Evolutionary conservation across 2,113 vertebrate genomes (phyloP), one percentile per base, ranked within the genome.

Genomic region (Crotalus helleri): DNA sequence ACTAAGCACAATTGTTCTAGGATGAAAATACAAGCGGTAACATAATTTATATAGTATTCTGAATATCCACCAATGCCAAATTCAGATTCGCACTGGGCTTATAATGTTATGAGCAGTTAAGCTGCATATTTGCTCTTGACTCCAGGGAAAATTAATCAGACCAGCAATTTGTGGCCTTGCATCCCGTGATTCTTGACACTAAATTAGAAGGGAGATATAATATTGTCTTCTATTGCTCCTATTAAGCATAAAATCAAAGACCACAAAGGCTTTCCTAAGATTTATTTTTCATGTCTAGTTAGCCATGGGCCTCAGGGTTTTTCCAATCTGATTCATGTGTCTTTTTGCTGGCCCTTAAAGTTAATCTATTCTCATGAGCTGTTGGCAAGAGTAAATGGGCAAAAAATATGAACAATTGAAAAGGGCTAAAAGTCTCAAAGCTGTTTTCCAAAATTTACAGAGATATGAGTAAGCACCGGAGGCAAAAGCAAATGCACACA

Each of bases 281-380:
- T 97, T 97, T 97, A 97, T 97, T 39, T 97, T 85, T 86, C 92
- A 21, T 96, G 95, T n/a, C 69, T 95, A 94, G 90, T 95, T 93
- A 95, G 92, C 95, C 39, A 92, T 90, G 57, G 96, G 95, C 93
- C 91, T 90, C 92, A 94, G 95, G 95, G 93, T 88, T 96, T 97
- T 87, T 94, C 93, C 90, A 81, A 89, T 54, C 92, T 96, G 96
- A 97, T 97, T 97, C 97, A 97, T 97, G 93, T 91, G 26, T 94
- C 94, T 97, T 95, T 97, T 96, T 91, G 93, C 90, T 92, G 94
- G 94, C 93, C 92, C 93, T 93, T 90, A 94, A 94, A 97, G 94
- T 96, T 97, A 97, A 96, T 97, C 95, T 58, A 93, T 93, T 90
- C 94, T 94, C 96, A 91, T 89, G 92, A 91, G 97, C 95, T 96